Evolutionary conservation across 30 jellyfish, hydroid and myxozoan species (phyloP).

Genomic region (Turritopsis rubra): DNA sequence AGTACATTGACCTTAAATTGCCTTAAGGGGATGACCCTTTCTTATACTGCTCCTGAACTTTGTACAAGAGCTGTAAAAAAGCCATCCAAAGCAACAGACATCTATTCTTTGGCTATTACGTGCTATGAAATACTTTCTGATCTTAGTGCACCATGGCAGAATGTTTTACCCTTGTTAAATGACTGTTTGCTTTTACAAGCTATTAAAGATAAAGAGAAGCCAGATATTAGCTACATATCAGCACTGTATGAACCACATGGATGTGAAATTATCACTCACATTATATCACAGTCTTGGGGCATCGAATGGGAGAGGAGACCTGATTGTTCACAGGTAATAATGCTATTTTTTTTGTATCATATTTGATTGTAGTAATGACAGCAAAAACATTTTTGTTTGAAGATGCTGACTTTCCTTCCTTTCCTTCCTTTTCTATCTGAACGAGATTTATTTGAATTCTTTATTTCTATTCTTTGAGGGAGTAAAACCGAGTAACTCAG

Average conservation of each 20-base stretch:
- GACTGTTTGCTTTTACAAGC: slow-evolving; percentile 17
- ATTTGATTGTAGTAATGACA: no score
- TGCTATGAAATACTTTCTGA: slow-evolving; percentile 20
- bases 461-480: not conserved
- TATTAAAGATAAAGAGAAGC: slow-evolving; percentile 7
- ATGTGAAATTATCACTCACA: not conserved
- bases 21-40: slow-evolving; percentile 27
- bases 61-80: slow-evolving; percentile 9
- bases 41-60: slow-evolving; percentile 34
- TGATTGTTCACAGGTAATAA: slow-evolving; percentile 1
- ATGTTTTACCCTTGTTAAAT: slow-evolving; percentile 22
- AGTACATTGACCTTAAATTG: slow-evolving; percentile 7
- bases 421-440: not conserved
- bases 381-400: no score
- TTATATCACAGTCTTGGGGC: slow-evolving; percentile 2
- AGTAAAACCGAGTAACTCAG: not conserved
- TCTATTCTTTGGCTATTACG: slow-evolving; percentile 28
- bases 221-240: slow-evolving; percentile 19
- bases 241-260: not conserved
- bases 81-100: slow-evolving; percentile 23
- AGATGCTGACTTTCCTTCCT: not conserved
- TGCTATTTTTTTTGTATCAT: not conserved
- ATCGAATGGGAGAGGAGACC: slow-evolving; percentile 1
- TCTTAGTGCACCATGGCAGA: slow-evolving; percentile 22
- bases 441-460: not conserved